A percentile compares a stretch with the other conserved stretches of the same genome.
phyloP scores from a whole-genome alignment of 2,888 invertebrate species.

The Eristalis pertinax region DNA sequence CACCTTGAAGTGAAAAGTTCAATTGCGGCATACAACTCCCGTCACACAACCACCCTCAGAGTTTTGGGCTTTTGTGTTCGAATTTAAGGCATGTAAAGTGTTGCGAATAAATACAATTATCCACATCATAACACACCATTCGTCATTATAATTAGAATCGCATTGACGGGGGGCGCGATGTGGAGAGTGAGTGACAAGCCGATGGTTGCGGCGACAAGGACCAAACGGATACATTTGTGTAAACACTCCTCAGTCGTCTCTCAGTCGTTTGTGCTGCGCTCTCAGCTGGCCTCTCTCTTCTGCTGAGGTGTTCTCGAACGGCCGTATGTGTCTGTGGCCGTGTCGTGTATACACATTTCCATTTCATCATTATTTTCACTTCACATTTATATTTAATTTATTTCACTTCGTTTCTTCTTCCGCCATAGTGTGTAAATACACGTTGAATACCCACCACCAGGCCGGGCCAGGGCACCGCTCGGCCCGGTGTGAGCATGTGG shows the following conservation, averaged over 20 bases:
- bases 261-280: too few species aligned
- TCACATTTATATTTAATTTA: conserved; percentile 65
- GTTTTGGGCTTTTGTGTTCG: background rate
- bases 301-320: background rate
- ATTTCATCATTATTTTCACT: conserved; percentile 65
- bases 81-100: conserved; percentile 25
- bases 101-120: conserved; percentile 26
- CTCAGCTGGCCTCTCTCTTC: conserved; percentile 12
- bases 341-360: conserved; percentile 34
- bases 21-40: conserved; percentile 8
- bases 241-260: background rate
- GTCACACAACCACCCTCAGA: too few species aligned
- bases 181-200: background rate
- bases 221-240: conserved; percentile 24
- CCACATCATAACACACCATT: conserved; percentile 36
- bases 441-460: background rate
- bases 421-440: conserved; percentile 62
- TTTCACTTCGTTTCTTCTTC: conserved; percentile 68
- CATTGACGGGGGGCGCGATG: conserved; percentile 5
- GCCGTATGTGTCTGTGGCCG: background rate
- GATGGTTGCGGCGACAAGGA: background rate
- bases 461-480: background rate
- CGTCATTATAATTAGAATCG: conserved; percentile 55
- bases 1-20: conserved; percentile 9
- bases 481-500: background rate